Percentiles rank a stretch among this genome's conserved stretches.
These are phyloP conservation scores for Macrobrachium rosenbergii DNA, from an alignment of 1,140 invertebrate species.

Conservation along the genomic window DNA sequence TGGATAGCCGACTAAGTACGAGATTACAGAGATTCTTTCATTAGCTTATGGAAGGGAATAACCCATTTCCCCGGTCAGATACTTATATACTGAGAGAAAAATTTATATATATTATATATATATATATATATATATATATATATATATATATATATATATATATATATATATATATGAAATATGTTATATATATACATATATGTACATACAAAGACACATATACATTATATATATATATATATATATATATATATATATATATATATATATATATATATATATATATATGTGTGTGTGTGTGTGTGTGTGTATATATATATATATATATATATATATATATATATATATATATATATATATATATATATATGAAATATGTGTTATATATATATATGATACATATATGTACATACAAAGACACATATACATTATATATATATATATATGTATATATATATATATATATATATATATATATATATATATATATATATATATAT, in stretches of 20 bases:
- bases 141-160: no score
- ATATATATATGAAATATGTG: no score
- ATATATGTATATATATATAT: conserved; percentile 50
- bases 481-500: conserved; percentile 53
- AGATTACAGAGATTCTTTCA: no score
- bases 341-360: conserved; percentile 34
- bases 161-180: conserved; percentile 19
- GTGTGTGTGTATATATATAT: conserved; percentile 30
- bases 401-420: no score
- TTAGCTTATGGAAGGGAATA: no score
- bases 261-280: conserved; percentile 40
- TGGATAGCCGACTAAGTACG: no score
- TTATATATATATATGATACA: no score
- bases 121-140: no score
- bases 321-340: conserved; percentile 33
- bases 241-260: conserved; percentile 40
- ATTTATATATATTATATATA: neutral
- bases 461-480: conserved; percentile 54
- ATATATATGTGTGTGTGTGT: conserved; percentile 35
- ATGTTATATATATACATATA: conserved; percentile 8
- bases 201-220: conserved; percentile 18
- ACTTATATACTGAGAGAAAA: no score
- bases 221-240: conserved; percentile 24
- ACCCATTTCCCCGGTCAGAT: no score
- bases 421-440: conserved; percentile 26